phyloP scores from a whole-genome alignment of 1,140 invertebrate genomes.

The Lepidotrigona ventralis region DNA sequence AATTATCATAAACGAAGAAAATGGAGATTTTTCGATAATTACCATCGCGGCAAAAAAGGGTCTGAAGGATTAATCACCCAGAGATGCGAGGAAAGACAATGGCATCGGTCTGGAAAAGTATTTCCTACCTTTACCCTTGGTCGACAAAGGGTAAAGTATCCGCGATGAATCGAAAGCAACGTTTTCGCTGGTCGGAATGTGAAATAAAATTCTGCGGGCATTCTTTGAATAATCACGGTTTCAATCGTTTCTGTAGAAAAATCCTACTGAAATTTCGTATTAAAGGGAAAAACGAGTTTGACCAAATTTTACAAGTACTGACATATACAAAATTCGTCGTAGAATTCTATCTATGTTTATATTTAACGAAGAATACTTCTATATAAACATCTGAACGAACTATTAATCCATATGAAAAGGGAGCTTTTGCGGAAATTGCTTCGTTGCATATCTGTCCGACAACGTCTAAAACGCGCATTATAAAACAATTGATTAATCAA shows the following conservation, averaged over 20 bases:
- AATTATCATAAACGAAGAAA: background rate
- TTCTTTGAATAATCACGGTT: slow-evolving; percentile 2
- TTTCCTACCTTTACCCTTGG: slow-evolving; percentile 61
- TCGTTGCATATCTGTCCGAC: background rate
- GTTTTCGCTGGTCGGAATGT: background rate
- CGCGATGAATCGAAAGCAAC: slow-evolving; percentile 63
- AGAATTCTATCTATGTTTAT: background rate
- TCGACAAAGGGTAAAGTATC: slow-evolving; percentile 48
- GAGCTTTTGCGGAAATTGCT: background rate
- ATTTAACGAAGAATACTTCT: background rate
- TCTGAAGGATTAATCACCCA: slow-evolving; percentile 72
- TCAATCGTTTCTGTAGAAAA: background rate
- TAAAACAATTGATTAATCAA: background rate
- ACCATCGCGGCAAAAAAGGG: slow-evolving; percentile 37
- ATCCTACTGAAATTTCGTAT: background rate
- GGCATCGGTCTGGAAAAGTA: slow-evolving; percentile 66
- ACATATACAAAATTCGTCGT: background rate
- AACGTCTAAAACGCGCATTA: background rate
- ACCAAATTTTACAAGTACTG: background rate
- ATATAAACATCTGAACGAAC: background rate
- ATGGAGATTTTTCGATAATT: slow-evolving; percentile 19
- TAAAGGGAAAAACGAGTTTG: background rate
- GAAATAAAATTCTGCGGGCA: background rate
- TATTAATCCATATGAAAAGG: background rate
- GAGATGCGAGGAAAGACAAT: slow-evolving; percentile 66